Evolutionary conservation across 2,113 vertebrate species (phyloP).

Genomic region (Spea bombifrons): DNA sequence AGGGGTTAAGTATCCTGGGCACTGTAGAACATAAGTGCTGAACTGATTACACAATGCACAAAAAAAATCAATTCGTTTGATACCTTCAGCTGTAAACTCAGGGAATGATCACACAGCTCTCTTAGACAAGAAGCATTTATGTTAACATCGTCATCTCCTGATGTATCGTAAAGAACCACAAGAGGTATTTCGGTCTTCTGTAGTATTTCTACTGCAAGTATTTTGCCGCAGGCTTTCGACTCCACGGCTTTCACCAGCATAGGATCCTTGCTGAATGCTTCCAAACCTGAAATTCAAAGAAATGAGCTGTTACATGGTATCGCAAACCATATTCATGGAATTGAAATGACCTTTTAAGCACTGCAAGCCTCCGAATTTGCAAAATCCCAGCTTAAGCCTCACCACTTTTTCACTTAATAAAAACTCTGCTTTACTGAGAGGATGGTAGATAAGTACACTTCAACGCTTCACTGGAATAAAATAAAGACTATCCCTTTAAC

Average conservation of each 20-base stretch:
- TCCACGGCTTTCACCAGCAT: slow-evolving; percentile 75
- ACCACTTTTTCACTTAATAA: no score
- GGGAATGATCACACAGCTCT: slow-evolving; percentile 74
- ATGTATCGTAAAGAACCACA: slow-evolving; percentile 88
- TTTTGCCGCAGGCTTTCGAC: slow-evolving; percentile 74
- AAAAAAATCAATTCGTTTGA: not conserved
- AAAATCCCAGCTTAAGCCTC: no score
- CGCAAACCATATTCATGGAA: no score
- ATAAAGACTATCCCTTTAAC: not conserved
- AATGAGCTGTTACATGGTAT: not conserved
- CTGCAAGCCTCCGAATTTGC: no score
- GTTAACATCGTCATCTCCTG: slow-evolving; percentile 85
- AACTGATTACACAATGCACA: no score
- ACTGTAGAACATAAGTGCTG: no score
- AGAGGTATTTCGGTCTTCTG: slow-evolving; percentile 71
- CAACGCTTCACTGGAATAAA: no score
- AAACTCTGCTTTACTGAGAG: no score
- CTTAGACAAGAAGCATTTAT: slow-evolving; percentile 82
- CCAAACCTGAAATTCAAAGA: slow-evolving; percentile 71
- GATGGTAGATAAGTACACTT: no score
- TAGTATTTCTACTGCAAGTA: slow-evolving; percentile 84
- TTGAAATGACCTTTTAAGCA: no score
- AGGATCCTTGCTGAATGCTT: slow-evolving; percentile 75
- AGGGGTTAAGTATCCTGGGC: no score
- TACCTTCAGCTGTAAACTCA: slow-evolving; percentile 82